Percentiles rank a stretch among this genome's conserved stretches.
phyloP scores from a whole-genome alignment of 2,888 invertebrate species.

The Synergus gifuensis region DNA sequence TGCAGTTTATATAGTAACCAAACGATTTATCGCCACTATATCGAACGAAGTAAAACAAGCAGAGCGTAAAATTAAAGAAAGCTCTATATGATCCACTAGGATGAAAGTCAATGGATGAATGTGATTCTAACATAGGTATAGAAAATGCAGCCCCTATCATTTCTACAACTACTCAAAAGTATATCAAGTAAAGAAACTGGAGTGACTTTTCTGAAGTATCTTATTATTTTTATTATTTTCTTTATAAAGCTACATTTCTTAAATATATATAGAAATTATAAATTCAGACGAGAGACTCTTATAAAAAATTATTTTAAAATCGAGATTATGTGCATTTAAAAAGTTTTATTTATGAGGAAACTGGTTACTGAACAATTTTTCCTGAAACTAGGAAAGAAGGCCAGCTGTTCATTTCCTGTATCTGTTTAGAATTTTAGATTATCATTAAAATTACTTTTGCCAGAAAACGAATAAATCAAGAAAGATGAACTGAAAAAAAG shows the following conservation, averaged over 20 bases:
- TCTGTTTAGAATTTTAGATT: not conserved
- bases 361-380: not conserved
- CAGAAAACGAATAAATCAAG: not conserved
- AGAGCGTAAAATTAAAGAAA: conserved; percentile 56
- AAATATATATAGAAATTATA: not conserved
- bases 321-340: not conserved
- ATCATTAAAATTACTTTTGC: not conserved
- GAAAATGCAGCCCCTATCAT: not conserved
- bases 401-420: not conserved
- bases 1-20: conserved; percentile 51
- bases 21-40: conserved; percentile 54
- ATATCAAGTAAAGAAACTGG: not conserved
- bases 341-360: not conserved
- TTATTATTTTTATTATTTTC: not conserved
- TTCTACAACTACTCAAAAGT: not conserved
- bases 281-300: too few species aligned
- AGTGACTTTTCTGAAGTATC: not conserved
- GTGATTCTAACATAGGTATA: not conserved
- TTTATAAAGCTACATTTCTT: not conserved
- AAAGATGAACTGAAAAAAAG: not conserved
- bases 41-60: conserved; percentile 51
- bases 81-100: conserved; percentile 49
- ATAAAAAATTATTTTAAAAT: too few species aligned
- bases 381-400: not conserved
- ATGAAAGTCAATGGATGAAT: conserved; percentile 41